These are phyloP conservation scores for Drosophila rubida DNA, from an alignment of 2,888 invertebrate genomes.

Conservation along the genomic window DNA sequence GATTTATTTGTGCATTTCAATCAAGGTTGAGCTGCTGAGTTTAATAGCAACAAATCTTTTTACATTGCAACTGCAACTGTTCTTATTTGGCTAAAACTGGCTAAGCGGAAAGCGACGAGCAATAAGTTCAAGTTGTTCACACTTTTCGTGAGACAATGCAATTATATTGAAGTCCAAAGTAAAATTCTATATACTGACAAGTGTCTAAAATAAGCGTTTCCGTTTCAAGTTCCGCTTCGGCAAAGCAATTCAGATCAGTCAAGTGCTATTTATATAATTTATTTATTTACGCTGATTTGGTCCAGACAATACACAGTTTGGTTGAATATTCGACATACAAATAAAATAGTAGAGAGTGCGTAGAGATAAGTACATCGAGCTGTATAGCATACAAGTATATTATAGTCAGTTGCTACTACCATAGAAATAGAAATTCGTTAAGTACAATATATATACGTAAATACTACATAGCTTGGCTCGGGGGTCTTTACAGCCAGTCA, in stretches of 20 bases:
- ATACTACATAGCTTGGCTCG: constrained; percentile 20
- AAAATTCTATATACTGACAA: not conserved
- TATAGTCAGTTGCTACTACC: constrained; percentile 9
- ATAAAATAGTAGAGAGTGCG: constrained; percentile 10
- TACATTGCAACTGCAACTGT: not conserved
- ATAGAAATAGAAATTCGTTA: constrained; percentile 40
- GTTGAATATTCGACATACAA: constrained; percentile 16
- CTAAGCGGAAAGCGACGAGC: not conserved
- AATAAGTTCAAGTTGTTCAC: not conserved
- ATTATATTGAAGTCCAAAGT: too few relatives aligned
- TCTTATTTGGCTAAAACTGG: not conserved
- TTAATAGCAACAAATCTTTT: not conserved
- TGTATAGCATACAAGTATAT: not conserved
- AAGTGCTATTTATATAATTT: constrained; percentile 9
- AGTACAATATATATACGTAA: constrained; percentile 12
- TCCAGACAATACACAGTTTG: constrained; percentile 21
- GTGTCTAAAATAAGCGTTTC: not conserved
- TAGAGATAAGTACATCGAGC: constrained; percentile 37
- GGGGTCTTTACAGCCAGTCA: not conserved
- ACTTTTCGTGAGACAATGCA: too few relatives aligned
- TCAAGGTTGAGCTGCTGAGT: not conserved
- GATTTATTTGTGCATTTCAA: not conserved
- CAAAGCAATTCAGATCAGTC: not conserved
- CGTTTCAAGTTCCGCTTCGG: not conserved
- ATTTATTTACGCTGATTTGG: constrained; percentile 17